A percentile compares a stretch with the other conserved stretches of the same genome.
These are phyloP conservation scores for Pterobdella sp. DNA, from an alignment of 2,888 invertebrate species.

Conservation along the genomic window DNA sequence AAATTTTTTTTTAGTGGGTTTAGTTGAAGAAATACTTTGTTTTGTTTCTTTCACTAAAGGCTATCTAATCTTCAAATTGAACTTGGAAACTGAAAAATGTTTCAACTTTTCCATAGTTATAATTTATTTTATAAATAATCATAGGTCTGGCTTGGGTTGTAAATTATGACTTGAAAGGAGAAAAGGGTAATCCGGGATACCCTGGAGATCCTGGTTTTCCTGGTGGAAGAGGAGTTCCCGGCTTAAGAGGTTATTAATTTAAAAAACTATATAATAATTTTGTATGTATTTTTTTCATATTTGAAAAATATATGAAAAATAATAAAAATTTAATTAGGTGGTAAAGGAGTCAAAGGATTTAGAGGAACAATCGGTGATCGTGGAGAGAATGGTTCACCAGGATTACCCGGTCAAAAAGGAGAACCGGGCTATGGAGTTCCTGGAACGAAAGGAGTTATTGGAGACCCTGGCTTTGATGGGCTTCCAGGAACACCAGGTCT, in stretches of 20 bases:
- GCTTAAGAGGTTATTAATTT: neutral
- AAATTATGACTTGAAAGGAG: neutral
- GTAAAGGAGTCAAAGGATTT: neutral
- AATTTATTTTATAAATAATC: too few relatives aligned
- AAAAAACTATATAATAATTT: neutral
- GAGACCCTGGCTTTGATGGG: constrained; percentile 11
- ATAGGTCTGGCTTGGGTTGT: neutral
- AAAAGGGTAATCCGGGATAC: neutral
- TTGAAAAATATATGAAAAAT: too few relatives aligned
- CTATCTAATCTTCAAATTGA: too few relatives aligned
- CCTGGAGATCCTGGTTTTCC: neutral
- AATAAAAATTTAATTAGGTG: too few relatives aligned
- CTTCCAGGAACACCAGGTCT: constrained; percentile 5
- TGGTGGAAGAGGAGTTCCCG: neutral
- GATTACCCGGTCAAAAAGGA: constrained; percentile 8
- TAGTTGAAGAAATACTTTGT: too few relatives aligned
- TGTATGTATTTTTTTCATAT: neutral
- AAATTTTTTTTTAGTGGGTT: too few relatives aligned
- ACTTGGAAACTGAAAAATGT: too few relatives aligned
- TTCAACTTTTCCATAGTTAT: too few relatives aligned
- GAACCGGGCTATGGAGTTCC: neutral
- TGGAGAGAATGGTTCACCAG: neutral
- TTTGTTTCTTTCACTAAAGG: too few relatives aligned
- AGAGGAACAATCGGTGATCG: neutral
- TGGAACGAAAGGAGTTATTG: constrained; percentile 19